phyloP scores from a whole-genome alignment of 2,797 vertebrate species.

The Dicrostonyx torquatus region DNA sequence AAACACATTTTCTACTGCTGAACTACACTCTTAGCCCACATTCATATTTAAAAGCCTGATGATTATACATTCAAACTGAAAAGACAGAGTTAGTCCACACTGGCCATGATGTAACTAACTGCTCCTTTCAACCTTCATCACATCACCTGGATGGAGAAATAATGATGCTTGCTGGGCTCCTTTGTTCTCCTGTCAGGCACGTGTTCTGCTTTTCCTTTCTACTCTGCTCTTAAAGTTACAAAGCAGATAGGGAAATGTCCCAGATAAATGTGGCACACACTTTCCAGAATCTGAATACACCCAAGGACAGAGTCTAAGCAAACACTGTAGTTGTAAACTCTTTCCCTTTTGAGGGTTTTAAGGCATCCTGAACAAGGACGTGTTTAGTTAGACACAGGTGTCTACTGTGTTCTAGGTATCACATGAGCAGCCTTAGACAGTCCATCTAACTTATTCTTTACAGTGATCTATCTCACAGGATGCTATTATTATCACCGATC shows the following conservation, averaged over 20 bases:
- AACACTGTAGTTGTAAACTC: not conserved
- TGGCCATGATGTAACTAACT: not conserved
- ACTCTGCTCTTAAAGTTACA: not conserved
- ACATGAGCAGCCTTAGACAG: not conserved
- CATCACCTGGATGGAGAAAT: not conserved
- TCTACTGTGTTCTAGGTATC: not conserved
- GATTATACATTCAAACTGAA: not conserved
- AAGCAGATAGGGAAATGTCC: not conserved
- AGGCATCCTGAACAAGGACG: not conserved
- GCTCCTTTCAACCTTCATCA: not conserved
- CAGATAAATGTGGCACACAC: not conserved
- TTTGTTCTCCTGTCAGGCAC: not conserved
- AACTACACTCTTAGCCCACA: not conserved
- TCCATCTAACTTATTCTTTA: not conserved
- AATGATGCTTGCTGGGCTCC: not conserved
- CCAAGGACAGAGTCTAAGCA: not conserved
- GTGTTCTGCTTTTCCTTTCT: not conserved
- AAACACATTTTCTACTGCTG: not conserved
- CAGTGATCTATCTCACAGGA: not conserved
- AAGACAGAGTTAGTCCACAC: not conserved
- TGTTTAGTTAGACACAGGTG: not conserved
- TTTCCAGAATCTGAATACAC: slow-evolving; percentile 10
- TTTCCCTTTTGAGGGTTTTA: not conserved
- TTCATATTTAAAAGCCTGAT: not conserved
- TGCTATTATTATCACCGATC: not conserved